phyloP scores from a whole-genome alignment of 2,113 vertebrate genomes.

The Pteruthius melanotis region DNA sequence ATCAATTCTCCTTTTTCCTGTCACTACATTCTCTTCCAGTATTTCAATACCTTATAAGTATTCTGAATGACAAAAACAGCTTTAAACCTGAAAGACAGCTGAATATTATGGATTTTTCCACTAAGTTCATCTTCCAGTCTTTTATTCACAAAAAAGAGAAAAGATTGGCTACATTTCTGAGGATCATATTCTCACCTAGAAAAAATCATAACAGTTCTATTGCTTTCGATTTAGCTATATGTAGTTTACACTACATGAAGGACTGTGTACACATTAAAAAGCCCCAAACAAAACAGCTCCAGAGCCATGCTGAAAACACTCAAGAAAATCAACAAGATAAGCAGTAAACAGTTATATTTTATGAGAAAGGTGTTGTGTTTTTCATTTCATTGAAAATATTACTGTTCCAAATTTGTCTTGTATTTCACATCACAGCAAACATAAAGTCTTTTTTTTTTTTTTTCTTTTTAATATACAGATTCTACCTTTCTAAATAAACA shows the following conservation, averaged over 20 bases:
- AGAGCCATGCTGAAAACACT: background rate
- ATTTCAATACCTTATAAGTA: background rate
- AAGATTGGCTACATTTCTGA: background rate
- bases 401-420: background rate
- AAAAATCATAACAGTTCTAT: background rate
- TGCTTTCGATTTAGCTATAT: background rate
- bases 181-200: background rate
- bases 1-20: background rate
- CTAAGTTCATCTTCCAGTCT: background rate
- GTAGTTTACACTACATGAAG: background rate
- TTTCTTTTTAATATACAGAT: background rate
- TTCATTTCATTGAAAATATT: background rate
- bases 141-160: background rate
- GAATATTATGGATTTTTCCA: background rate
- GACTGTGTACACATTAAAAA: background rate
- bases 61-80: background rate
- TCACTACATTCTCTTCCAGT: background rate
- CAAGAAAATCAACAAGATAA: background rate
- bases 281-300: fast-evolving
- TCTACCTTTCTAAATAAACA: background rate
- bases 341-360: background rate
- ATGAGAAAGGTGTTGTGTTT: background rate
- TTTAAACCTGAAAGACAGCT: background rate
- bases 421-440: background rate
- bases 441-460: background rate